Conservation (phyloP, 35 echinoderm and acorn worm genomes). For the Chiridota heheva region DNA sequence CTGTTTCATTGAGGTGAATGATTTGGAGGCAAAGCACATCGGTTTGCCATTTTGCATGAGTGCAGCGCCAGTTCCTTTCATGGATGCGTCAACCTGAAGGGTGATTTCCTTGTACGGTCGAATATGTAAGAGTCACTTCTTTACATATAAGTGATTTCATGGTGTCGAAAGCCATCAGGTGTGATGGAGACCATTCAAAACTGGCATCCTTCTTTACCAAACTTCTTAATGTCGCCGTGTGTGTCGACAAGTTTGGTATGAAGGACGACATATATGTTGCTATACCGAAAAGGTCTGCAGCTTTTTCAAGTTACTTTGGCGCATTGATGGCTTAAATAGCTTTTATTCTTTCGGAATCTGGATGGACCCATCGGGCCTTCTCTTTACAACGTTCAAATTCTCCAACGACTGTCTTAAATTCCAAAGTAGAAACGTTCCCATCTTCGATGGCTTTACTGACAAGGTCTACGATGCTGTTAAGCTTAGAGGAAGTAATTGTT, state of each 20-base stretch:
- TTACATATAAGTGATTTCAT: background rate
- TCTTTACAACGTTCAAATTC: no score
- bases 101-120: conserved; percentile 1
- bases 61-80: conserved; percentile 18
- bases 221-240: background rate
- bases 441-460: no score
- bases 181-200: background rate
- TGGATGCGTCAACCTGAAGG: conserved; percentile 42
- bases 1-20: conserved; percentile 33
- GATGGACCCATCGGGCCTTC: no score
- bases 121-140: conserved; percentile 25
- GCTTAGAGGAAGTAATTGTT: no score
- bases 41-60: conserved; percentile 50
- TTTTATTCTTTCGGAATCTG: no score
- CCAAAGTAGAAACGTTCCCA: no score
- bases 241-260: background rate
- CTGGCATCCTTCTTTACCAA: background rate
- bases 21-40: conserved; percentile 40
- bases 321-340: no score
- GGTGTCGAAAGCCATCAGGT: background rate
- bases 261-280: background rate
- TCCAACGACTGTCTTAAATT: no score
- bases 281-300: conserved; percentile 25
- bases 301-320: no score
- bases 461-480: no score